Evolutionary conservation across 2,888 invertebrate species (phyloP), one percentile per base, ranked within the genome.

Genomic region (Hyposoter dolosus): DNA sequence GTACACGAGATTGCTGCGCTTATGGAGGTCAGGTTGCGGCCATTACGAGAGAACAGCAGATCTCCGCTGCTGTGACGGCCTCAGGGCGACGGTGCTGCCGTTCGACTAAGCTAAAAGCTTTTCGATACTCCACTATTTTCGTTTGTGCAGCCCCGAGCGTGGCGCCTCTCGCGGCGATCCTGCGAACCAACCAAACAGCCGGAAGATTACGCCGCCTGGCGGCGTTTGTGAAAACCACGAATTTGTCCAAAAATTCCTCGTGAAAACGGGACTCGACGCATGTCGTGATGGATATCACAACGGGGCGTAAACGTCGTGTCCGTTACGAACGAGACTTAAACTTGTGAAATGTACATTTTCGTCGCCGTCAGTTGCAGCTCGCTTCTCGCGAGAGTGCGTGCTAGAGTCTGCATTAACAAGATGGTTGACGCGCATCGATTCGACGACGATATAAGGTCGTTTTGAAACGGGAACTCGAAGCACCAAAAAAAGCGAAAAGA

Each of bases 401-500:
- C 69, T 76, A 40, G 82, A 69, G 74, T 83, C 71, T 63, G 77
- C 83, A 78, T 84, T 91, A 47, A 92, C 90, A 92, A 92, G 91
- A 92, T 92, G 92, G 92, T 90, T 82, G 92, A 91, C 90, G 91
- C 91, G 90, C 92, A 89, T 90, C 89, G 90, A 88, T 80, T 84
- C 80, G 74, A 82, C 79, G 74, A 82, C 79, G 82, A 83, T 87
- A 77, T 78, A 68, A 76, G 53, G 65, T 85, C 72, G 53, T 79
- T 84, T 81, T 82, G 75, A 87, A 56, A 45, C 28, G 47, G 12
- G 35, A 50, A 75, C 69, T 50, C 28, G 76, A 63, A 63, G 17
- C 56, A 77, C 5, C 3, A 65, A 72, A 78, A 79, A 60, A 63
- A 28, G 53, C 19, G 15, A 47, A 35, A 50, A 19, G 66, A 50